Base-by-base conservation (phyloP, 2,888 invertebrate genomes). In the Nebria brevicollis region DNA sequence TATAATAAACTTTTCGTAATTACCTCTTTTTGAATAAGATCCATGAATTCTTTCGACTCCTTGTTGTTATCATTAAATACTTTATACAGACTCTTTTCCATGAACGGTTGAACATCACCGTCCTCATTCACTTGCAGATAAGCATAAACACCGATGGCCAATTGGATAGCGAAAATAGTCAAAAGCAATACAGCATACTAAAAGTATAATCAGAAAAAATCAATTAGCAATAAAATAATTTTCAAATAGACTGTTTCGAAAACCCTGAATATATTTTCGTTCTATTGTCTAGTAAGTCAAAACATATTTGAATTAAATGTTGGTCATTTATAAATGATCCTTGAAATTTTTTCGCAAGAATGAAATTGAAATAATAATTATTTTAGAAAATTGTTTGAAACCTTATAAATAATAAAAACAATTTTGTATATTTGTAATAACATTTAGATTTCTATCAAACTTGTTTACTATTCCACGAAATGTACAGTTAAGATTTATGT, bases 131-230 rank as follows among this genome's bases (percentile, higher is more conserved):
- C 90, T 86, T 93, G 91, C 2, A 93, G 89, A 89, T 94, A 95
- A 79, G 93, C 90, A 81, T 93, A 91, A 10, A 94, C 92, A 0
- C 93, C 94, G 83, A 95, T 89, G 20, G 93, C 93, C 83, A 95
- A 91, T 92, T 95, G 95, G 81, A 94, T 88, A 79, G 95, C 92
- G 87, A 95, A 93, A 83, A 95, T 91, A 74, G 93, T 91, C 84
- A 95, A 88, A 84, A 95, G 89, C 87, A 94, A 92, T 84, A 94
- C 91, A 5, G 95, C 92, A 89, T 94, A 95, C 95, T 95, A 89
- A 77, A 91, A 91, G 82, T 84, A 82, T 11, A 25, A 68, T 2
- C 43, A 34, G 34, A 13, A 72, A 74, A 75, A 8, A 54, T 20
- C 54, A 64, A 54, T 64, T 20, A 41, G 20, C 20, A 85, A 72